Percentiles rank a stretch among this genome's conserved stretches.
These are phyloP conservation scores for Pachycephus smyrnensis DNA, from an alignment of 2,888 invertebrate species.

Conservation along the genomic window DNA sequence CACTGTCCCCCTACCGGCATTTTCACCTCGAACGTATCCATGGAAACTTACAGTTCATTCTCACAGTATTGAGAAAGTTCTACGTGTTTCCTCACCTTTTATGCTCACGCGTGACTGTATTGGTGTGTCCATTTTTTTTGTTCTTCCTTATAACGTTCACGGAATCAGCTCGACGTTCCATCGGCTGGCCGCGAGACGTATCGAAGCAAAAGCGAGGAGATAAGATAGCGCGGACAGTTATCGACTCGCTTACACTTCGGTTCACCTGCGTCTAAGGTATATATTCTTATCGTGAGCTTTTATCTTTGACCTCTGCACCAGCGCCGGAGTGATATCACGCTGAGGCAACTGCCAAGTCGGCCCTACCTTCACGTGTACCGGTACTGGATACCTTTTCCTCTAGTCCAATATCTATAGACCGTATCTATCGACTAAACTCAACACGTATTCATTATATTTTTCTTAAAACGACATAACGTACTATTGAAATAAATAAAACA, in stretches of 20 bases:
- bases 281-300: conserved; percentile 55
- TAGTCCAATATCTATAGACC: background rate
- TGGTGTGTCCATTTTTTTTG: background rate
- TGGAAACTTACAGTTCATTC: background rate
- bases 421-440: background rate
- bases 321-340: conserved; percentile 34
- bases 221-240: conserved; percentile 58
- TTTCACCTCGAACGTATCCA: background rate
- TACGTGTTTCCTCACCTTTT: background rate
- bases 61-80: background rate
- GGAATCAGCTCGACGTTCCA: conserved; percentile 34
- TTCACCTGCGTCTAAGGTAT: conserved; percentile 58
- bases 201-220: conserved; percentile 44
- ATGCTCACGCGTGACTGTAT: background rate
- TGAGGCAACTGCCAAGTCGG: background rate
- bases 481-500: background rate
- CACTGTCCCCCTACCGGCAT: background rate
- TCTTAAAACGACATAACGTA: background rate
- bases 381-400: background rate
- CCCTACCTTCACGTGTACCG: background rate
- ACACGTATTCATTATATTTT: background rate
- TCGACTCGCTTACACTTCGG: conserved; percentile 56
- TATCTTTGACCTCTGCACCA: conserved; percentile 64
- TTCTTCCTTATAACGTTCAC: background rate
- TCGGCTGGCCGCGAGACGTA: conserved; percentile 35